Evolutionary conservation across 2,888 invertebrate genomes (phyloP), one percentile per base, ranked within the genome.

Genomic region (Oasisia sp.): DNA sequence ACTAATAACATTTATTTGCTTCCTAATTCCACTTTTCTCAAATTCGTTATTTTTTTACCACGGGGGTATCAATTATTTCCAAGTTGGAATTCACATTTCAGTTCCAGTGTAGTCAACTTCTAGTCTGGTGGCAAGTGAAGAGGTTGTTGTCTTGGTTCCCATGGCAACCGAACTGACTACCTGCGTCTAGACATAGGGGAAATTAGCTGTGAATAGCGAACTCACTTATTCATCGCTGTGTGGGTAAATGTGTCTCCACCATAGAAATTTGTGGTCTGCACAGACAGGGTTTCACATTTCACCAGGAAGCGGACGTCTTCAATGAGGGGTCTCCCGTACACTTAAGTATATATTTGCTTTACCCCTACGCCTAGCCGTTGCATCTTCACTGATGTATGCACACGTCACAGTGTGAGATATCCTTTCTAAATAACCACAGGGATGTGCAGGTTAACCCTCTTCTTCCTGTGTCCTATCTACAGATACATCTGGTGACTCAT

Each of bases 341-440:
- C 74, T 74, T 74, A 74, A 74, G 74, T 74, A n/a, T 74, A 74
- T 74, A n/a, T 74, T 74, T 74, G 74, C 74, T 74, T 74, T 74
- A 2, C 74, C 74, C 74, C 58, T 12, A 11, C 74, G 7, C 27
- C 7, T 27, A 74, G 27, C 74, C 27, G 2, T 7, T 0, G 74
- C n/a, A 74, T 74, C 74, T 7, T 74, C 74, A 74, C 27, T 27
- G 27, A n/a, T 74, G 74, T 74, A 27, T 27, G 74, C 74, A 74
- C 74, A 74, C n/a, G 27, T n/a, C 74, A 74, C 74, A 19, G n/a
- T 14, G 7, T 74, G 74, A 27, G 74, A 74, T 74, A 74, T 74
- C 27, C 74, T 74, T 74, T 74, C 74, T 74, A 74, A 74, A 74
- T 74, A 74, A 74, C 74, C 74, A n/a, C 19, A 74, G 74, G 14